phyloP scores from a whole-genome alignment of 2,797 vertebrate genomes.

The Sebastes dallii region DNA sequence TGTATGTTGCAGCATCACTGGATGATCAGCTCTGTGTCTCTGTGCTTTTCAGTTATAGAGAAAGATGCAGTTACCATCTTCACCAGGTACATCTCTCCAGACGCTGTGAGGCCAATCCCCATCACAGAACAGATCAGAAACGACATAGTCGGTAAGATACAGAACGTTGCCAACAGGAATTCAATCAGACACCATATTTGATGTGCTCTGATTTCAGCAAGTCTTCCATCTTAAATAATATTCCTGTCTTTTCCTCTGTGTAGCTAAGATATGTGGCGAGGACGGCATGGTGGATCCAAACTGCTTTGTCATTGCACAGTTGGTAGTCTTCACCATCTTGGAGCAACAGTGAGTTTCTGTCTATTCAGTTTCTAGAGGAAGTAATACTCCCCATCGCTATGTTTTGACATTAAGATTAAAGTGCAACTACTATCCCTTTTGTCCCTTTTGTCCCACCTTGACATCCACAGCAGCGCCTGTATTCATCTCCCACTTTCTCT shows the following conservation, averaged over 20 bases:
- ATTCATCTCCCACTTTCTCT: slow-evolving; percentile 36
- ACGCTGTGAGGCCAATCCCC: slow-evolving; percentile 95
- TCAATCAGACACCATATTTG: not conserved
- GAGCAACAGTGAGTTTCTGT: slow-evolving; percentile 92
- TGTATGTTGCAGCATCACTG: not conserved
- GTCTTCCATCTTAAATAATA: not conserved
- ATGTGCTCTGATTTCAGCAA: not conserved
- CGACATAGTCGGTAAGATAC: slow-evolving; percentile 92
- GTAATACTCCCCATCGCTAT: not conserved
- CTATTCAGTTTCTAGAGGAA: not conserved
- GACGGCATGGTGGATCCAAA: slow-evolving; percentile 98
- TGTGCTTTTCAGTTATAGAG: slow-evolving; percentile 89
- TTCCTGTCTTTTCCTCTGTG: slow-evolving; percentile 1
- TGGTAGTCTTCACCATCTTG: slow-evolving; percentile 89
- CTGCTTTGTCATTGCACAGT: slow-evolving; percentile 95
- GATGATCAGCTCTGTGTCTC: not conserved
- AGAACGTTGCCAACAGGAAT: too few species aligned
- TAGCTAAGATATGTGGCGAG: slow-evolving; percentile 98
- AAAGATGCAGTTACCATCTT: slow-evolving; percentile 97
- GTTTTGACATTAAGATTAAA: slow-evolving; percentile 17
- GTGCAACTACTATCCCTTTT: not conserved
- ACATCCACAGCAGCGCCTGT: not conserved
- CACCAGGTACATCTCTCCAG: slow-evolving; percentile 98
- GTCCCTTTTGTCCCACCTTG: not conserved
- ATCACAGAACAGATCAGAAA: slow-evolving; percentile 96